These are phyloP conservation scores for Xenopus laevis DNA, from an alignment of 2,113 vertebrate species.

Conservation along the genomic window DNA sequence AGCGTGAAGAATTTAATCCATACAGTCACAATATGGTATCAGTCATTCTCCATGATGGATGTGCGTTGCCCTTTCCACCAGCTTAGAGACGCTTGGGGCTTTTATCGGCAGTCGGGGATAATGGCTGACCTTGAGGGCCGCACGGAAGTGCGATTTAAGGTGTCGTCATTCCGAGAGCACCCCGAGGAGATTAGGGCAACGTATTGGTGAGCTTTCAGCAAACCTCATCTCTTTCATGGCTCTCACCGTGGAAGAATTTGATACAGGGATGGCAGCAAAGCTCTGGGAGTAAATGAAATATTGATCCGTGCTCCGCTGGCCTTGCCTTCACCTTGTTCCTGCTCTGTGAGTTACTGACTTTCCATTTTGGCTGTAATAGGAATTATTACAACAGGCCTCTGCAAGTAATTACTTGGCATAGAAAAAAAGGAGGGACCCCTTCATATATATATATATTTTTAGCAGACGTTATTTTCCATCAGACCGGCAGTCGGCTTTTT, in stretches of 20 bases:
- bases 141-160: constrained; percentile 55
- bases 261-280: constrained; percentile 88
- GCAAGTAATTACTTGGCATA: constrained; percentile 97
- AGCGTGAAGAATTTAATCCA: neutral
- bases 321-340: constrained; percentile 99
- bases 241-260: constrained; percentile 88
- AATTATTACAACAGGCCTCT: constrained; percentile 98
- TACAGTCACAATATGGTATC: neutral
- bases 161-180: constrained; percentile 66
- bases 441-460: constrained; percentile 80
- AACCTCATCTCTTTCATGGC: constrained; percentile 85
- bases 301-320: constrained; percentile 94
- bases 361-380: constrained; percentile 98
- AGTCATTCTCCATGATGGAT: constrained; percentile 62
- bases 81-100: constrained; percentile 74
- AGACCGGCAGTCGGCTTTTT: constrained; percentile 69
- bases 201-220: constrained; percentile 73
- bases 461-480: constrained; percentile 90
- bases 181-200: constrained; percentile 85
- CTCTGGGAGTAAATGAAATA: constrained; percentile 99
- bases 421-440: constrained; percentile 76
- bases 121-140: constrained; percentile 79
- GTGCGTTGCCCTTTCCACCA: constrained; percentile 66
- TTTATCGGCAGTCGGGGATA: constrained; percentile 65
- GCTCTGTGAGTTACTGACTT: constrained; percentile 96